Conservation (phyloP, 2,797 vertebrate species). For the Peromyscus eremicus region DNA sequence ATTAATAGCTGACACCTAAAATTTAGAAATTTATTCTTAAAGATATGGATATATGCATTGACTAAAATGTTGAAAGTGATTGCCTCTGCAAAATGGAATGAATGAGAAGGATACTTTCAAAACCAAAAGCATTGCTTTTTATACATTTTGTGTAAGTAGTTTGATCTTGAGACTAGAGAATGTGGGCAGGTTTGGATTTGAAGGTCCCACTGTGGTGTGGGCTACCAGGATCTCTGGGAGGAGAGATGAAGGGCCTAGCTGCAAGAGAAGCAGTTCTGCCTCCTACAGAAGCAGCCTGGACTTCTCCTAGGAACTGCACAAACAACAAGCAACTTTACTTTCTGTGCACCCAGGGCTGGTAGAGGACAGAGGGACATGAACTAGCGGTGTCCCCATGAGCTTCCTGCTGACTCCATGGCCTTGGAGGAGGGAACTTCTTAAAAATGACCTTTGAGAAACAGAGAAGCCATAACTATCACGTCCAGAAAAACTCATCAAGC, state of each 20-base stretch:
- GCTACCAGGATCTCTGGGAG: not conserved
- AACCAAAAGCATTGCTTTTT: not conserved
- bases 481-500: constrained; percentile 82
- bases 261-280: not conserved
- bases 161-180: not conserved
- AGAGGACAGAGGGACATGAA: not conserved
- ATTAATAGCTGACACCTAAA: not conserved
- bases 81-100: not conserved
- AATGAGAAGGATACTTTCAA: not conserved
- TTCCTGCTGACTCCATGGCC: not conserved
- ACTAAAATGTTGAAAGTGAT: not conserved
- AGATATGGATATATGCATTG: not conserved
- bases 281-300: fast-evolving
- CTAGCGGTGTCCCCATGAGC: not conserved
- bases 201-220: not conserved
- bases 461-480: constrained; percentile 75
- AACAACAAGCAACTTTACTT: not conserved
- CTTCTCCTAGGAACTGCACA: not conserved
- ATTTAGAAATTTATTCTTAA: not conserved
- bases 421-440: constrained; percentile 29
- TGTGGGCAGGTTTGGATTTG: not conserved
- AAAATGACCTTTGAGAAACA: constrained; percentile 76
- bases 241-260: not conserved
- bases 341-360: not conserved
- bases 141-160: not conserved